phyloP scores from a whole-genome alignment of 2,888 invertebrate genomes.

The Aporophyla nigra region DNA sequence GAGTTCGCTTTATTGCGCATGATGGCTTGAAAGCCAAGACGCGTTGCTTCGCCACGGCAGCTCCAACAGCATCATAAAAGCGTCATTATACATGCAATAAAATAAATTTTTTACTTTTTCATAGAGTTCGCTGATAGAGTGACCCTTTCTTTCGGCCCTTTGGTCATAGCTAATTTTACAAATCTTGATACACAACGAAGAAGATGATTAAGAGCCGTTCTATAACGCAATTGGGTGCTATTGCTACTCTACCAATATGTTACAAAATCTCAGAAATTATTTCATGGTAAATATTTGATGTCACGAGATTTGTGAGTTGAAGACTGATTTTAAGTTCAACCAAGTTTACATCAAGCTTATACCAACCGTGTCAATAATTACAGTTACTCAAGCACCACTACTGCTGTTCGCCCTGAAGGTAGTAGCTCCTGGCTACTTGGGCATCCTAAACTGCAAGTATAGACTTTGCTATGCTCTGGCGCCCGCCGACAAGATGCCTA shows the following conservation, averaged over 20 bases:
- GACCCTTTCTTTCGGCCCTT: neutral
- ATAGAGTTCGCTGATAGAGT: neutral
- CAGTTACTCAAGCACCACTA: slow-evolving; percentile 60
- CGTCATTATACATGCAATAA: too few relatives aligned
- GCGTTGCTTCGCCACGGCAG: too few relatives aligned
- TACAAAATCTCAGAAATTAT: neutral
- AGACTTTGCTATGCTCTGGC: slow-evolving; percentile 78
- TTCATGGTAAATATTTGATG: neutral
- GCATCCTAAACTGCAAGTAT: slow-evolving; percentile 78
- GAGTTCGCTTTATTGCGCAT: too few relatives aligned
- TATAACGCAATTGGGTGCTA: neutral
- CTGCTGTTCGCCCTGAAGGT: slow-evolving; percentile 75
- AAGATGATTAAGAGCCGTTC: neutral
- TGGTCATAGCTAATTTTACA: neutral
- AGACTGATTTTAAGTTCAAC: neutral
- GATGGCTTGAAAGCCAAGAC: too few relatives aligned
- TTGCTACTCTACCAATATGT: neutral
- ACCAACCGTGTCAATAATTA: neutral
- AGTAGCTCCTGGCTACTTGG: slow-evolving; percentile 78
- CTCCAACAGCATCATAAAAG: too few relatives aligned
- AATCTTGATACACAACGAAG: neutral
- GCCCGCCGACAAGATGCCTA: slow-evolving; percentile 76
- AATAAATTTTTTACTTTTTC: neutral
- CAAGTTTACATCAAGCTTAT: neutral
- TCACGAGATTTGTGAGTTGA: neutral